These are phyloP conservation scores for Eubucco bourcierii DNA, from an alignment of 2,113 vertebrate species.

Conservation along the genomic window DNA sequence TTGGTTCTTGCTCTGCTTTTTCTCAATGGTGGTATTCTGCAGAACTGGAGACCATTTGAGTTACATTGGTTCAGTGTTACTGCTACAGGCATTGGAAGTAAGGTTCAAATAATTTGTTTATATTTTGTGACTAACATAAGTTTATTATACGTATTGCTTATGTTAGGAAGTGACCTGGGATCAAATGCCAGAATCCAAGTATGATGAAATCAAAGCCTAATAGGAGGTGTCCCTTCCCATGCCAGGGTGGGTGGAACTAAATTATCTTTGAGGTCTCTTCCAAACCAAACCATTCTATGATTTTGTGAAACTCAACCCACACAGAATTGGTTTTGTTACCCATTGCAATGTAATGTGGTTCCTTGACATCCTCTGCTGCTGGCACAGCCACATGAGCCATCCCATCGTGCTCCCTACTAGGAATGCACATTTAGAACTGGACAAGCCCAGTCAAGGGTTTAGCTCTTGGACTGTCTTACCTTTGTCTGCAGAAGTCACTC, in stretches of 20 bases:
- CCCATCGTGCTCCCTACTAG: accelerated
- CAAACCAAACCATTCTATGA: too few species aligned
- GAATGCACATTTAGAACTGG: not conserved
- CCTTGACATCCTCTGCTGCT: not conserved
- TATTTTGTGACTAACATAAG: not conserved
- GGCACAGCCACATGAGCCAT: not conserved
- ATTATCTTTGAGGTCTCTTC: too few species aligned
- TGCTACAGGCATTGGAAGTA: not conserved
- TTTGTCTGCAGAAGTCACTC: not conserved
- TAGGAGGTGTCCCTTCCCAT: too few species aligned
- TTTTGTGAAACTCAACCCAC: not conserved
- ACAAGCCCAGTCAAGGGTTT: not conserved
- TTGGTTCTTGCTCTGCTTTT: not conserved
- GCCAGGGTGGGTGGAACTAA: too few species aligned
- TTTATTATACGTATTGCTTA: not conserved
- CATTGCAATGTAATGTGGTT: not conserved
- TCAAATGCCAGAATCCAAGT: not conserved
- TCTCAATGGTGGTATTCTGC: not conserved
- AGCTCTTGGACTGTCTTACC: not conserved
- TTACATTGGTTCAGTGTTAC: not conserved
- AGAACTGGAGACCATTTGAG: not conserved
- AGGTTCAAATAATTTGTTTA: not conserved
- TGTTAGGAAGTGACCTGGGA: not conserved
- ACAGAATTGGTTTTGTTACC: not conserved
- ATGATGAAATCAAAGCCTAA: not conserved